Percentiles rank a stretch among this genome's conserved stretches.
phyloP scores from a whole-genome alignment of 2,888 invertebrate species.

The Polyommatus icarus region DNA sequence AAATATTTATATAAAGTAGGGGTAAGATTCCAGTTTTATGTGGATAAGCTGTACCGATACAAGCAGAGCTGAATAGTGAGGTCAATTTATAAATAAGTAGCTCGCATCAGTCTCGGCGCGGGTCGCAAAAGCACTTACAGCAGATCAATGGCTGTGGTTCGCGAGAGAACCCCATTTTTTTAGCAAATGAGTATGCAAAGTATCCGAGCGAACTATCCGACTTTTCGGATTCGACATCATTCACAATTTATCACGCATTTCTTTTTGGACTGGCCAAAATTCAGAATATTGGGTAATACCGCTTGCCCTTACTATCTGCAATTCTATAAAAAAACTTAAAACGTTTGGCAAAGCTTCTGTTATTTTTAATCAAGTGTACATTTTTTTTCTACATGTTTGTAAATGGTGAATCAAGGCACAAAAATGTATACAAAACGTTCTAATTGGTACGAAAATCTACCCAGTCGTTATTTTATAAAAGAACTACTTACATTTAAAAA shows the following conservation, averaged over 20 bases:
- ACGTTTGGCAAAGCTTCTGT: too few species aligned
- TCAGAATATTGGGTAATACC: background rate
- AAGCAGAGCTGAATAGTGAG: constrained; percentile 53
- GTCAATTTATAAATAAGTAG: constrained; percentile 73
- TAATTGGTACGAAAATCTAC: too few species aligned
- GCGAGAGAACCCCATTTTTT: constrained; percentile 13
- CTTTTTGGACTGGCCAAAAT: background rate
- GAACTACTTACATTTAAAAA: background rate
- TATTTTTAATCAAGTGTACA: too few species aligned
- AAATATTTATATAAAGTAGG: too few species aligned
- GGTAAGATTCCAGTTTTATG: background rate
- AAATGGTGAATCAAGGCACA: too few species aligned
- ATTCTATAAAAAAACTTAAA: too few species aligned
- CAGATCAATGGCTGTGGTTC: constrained; percentile 58
- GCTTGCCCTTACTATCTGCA: background rate
- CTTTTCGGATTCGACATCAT: constrained; percentile 6
- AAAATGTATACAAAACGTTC: too few species aligned
- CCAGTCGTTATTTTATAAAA: too few species aligned
- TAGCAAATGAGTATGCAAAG: constrained; percentile 24
- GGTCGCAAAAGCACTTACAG: constrained; percentile 50
- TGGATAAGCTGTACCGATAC: background rate
- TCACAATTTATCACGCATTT: constrained; percentile 1
- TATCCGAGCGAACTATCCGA: constrained; percentile 3
- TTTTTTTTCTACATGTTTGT: too few species aligned
- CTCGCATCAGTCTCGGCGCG: constrained; percentile 59